A percentile compares a stretch with the other conserved stretches of the same genome.
These are phyloP conservation scores for Teinopalpus imperialis DNA, from an alignment of 2,888 invertebrate species.

Conservation along the genomic window DNA sequence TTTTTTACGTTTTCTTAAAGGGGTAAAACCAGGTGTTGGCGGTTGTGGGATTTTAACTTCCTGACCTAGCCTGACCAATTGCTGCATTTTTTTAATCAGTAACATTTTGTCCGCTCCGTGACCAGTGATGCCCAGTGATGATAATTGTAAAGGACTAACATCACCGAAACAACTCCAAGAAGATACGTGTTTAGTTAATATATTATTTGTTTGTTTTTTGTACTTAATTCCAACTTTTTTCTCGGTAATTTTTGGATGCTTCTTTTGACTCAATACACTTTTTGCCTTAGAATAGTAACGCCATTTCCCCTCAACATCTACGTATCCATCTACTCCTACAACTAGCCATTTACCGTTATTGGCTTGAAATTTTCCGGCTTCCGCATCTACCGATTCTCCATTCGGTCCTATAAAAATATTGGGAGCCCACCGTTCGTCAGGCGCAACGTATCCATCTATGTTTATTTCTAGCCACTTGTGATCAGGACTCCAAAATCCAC, in stretches of 20 bases:
- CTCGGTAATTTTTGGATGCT: constrained; percentile 22
- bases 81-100: constrained; percentile 47
- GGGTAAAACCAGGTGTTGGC: constrained; percentile 40
- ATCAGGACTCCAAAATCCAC: constrained; percentile 68
- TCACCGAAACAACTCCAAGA: constrained; percentile 71
- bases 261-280: constrained; percentile 28
- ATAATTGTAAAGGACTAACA: constrained; percentile 51
- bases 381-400: constrained; percentile 58
- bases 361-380: constrained; percentile 61
- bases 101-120: constrained; percentile 66
- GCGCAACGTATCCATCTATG: constrained; percentile 61
- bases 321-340: constrained; percentile 66
- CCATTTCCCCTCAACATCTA: constrained; percentile 60
- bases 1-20: constrained; percentile 33
- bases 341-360: constrained; percentile 53
- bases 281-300: constrained; percentile 47
- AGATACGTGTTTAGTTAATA: constrained; percentile 41
- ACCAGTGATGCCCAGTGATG: constrained; percentile 66
- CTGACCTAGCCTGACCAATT: constrained; percentile 54
- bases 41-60: constrained; percentile 53
- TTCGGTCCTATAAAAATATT: constrained; percentile 57
- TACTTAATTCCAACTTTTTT: constrained; percentile 31
- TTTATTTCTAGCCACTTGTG: constrained; percentile 70
- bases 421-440: constrained; percentile 68
- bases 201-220: constrained; percentile 35